Percentiles rank a stretch among this genome's conserved stretches.
Evolutionary conservation across 2,888 invertebrate species (phyloP).

Genomic region (Lithosia quadra): DNA sequence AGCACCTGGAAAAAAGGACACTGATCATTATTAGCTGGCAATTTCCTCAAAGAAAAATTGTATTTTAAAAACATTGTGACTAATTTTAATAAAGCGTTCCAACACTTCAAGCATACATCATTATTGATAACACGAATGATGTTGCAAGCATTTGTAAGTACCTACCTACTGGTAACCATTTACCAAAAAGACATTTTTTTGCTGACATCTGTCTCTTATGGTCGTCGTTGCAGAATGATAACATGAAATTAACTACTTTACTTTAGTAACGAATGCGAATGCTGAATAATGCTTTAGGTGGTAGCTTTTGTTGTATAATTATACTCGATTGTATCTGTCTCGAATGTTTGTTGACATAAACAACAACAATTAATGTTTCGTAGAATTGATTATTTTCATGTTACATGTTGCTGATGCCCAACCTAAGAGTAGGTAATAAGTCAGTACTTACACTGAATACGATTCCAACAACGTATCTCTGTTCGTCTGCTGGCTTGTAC

Average conservation of each 20-base stretch:
- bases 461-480: conserved; percentile 89
- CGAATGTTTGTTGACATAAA: no score
- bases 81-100: neutral
- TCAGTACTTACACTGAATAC: conserved; percentile 88
- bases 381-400: no score
- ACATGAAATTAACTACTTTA: neutral
- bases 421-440: neutral
- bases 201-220: neutral
- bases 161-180: neutral
- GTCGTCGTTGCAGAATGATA: neutral
- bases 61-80: neutral
- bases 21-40: neutral
- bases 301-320: no score
- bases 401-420: neutral
- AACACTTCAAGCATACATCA: neutral
- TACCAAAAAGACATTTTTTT: neutral
- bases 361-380: neutral
- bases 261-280: no score
- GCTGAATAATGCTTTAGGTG: no score
- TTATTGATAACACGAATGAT: neutral
- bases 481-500: conserved; percentile 84
- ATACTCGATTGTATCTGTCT: no score
- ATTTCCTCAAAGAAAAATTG: neutral
- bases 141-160: neutral
- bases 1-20: conserved; percentile 83